phyloP scores from a whole-genome alignment of 2,113 vertebrate genomes.

The Psephotus haematonotus region DNA sequence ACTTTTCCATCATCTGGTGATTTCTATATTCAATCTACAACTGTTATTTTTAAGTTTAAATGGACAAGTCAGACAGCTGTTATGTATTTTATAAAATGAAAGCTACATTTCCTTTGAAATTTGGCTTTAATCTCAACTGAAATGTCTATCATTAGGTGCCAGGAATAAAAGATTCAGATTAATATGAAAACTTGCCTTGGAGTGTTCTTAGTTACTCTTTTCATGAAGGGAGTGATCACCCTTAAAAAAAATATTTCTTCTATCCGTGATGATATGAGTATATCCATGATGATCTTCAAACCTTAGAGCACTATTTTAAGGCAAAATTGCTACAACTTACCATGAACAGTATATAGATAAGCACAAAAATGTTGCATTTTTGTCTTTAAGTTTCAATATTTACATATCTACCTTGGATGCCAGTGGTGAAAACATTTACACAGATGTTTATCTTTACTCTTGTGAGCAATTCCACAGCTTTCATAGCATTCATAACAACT shows the following conservation, averaged over 20 bases:
- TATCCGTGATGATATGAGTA: not conserved
- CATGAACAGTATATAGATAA: not conserved
- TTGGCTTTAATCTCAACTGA: slow-evolving; percentile 61
- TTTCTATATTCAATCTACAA: slow-evolving; percentile 6
- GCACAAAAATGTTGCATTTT: not conserved
- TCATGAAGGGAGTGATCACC: not conserved
- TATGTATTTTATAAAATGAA: slow-evolving; percentile 68
- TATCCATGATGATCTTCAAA: not conserved
- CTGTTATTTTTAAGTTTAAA: slow-evolving; percentile 52
- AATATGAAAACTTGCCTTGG: slow-evolving; percentile 44
- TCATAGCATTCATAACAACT: not conserved
- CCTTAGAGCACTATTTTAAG: not conserved
- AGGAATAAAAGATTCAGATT: slow-evolving; percentile 61
- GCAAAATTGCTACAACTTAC: not conserved
- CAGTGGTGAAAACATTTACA: not conserved
- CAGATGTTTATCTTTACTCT: not conserved
- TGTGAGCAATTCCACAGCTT: not conserved
- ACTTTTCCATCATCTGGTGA: not conserved
- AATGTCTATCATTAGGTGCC: slow-evolving; percentile 53
- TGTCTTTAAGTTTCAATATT: not conserved
- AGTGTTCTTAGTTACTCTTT: not conserved
- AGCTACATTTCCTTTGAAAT: slow-evolving; percentile 73
- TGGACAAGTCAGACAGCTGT: slow-evolving; percentile 60
- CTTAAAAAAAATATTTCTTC: not conserved
- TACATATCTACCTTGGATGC: not conserved